Base-by-base conservation (phyloP, 2,888 invertebrate species). In the Tubulanus polymorphus region DNA sequence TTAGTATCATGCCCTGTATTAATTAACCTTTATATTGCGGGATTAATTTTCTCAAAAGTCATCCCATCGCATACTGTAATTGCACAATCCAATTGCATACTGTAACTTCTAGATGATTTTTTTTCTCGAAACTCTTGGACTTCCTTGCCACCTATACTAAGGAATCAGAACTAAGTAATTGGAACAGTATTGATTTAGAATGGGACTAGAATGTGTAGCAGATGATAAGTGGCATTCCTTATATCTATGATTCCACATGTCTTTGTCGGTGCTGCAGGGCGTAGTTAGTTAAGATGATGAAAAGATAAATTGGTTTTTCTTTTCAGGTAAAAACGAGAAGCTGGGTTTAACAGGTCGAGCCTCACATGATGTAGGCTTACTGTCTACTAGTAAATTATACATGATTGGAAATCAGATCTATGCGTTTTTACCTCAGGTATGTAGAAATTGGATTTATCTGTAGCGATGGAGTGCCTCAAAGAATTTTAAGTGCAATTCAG, bases 371-470 rank as follows among this genome's bases (percentile, higher is more conserved):
- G 94, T 97, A 52, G 99, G 99, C 63, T 91, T 99, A 68, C 84
- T 99, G 25, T 93, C 95, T 75, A 99, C 99, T 35, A 97, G 96
- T 81, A 96, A 97, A 82, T 82, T 99, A 61, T 99, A 99, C 80
- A 91, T 93, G 1, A 82, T 99, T 2, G 70, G 72, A 70, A 93
- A 96, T 79, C 87, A 90, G 76, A 93, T 96, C 72, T 93, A 97
- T 80, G 96, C 95, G 0, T 99, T 99, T 79, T 96, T 96, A 3
- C 99, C 99, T 45, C 96, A 99, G 90, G 96, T 96, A 82, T 81
- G 78, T 20, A 30, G 8, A 12, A 15, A 3, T 15, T 32, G n/a
- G 2, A 54, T n/a, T 41, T 23, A 41, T 41, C 20, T 41, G 20
- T 15, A 20, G 18, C 15, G 6, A 20, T 41, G 15, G 6, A 41